Conservation (phyloP, 2,888 invertebrate species). For the Sesamia inferens region DNA sequence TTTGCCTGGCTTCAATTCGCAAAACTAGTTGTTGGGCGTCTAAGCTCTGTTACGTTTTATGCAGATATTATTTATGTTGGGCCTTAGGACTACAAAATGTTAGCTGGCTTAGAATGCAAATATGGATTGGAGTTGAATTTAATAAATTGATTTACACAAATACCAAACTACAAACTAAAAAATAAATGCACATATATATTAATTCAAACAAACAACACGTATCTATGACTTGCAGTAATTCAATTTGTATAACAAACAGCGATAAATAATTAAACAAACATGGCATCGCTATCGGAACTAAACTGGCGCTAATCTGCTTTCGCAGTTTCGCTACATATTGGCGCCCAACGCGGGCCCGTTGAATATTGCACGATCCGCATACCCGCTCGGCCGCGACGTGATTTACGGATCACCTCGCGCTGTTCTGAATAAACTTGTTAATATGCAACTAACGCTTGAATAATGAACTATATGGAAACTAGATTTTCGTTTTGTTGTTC, state of each 20-base stretch:
- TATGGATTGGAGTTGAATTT: constrained; percentile 5
- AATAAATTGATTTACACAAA: constrained; percentile 26
- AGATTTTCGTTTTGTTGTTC: constrained; percentile 50
- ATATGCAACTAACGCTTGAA: constrained; percentile 63
- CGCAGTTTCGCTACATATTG: constrained; percentile 68
- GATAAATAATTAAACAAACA: constrained; percentile 66
- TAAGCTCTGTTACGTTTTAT: constrained; percentile 10
- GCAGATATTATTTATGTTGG: neutral
- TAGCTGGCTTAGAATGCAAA: constrained; percentile 9
- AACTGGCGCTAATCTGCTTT: constrained; percentile 71
- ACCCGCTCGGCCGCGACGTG: constrained; percentile 53
- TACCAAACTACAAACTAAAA: constrained; percentile 28
- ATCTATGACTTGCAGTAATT: constrained; percentile 54
- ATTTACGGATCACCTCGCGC: constrained; percentile 64
- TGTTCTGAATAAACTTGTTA: constrained; percentile 64
- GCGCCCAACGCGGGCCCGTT: constrained; percentile 64
- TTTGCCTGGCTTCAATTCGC: constrained; percentile 4
- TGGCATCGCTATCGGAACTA: constrained; percentile 60
- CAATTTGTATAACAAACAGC: constrained; percentile 62
- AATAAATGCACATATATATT: constrained; percentile 47
- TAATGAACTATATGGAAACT: constrained; percentile 58
- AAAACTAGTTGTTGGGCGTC: constrained; percentile 30
- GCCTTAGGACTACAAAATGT: constrained; percentile 11
- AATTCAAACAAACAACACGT: constrained; percentile 48
- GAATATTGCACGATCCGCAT: constrained; percentile 68